Evolutionary conservation across 2,888 invertebrate species (phyloP).

Genomic region (Lottia scabra): DNA sequence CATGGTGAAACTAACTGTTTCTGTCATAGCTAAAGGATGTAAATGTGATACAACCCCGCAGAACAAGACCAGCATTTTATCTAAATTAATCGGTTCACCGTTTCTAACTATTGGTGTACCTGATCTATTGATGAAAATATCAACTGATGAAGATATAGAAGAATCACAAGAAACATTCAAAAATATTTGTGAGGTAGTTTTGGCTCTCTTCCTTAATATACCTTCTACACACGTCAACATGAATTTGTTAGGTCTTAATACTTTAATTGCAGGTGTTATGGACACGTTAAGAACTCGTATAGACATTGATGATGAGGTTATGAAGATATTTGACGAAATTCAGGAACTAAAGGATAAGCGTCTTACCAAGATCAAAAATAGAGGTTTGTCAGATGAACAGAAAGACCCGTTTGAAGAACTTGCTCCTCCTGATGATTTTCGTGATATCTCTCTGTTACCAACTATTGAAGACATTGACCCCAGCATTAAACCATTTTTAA

Average conservation of each 20-base stretch:
- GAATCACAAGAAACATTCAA: background rate
- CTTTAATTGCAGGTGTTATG: background rate
- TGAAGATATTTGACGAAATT: background rate
- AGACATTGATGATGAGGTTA: background rate
- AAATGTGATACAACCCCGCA: background rate
- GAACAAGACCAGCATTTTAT: background rate
- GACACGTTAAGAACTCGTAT: background rate
- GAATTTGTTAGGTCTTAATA: background rate
- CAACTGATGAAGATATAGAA: background rate
- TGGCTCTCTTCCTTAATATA: background rate
- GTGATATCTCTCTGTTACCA: constrained; percentile 26
- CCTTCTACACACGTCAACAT: background rate
- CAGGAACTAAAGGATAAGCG: background rate
- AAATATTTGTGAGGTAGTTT: background rate
- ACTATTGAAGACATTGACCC: constrained; percentile 57
- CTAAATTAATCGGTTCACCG: background rate
- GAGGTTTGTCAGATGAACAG: background rate
- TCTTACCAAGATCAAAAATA: background rate
- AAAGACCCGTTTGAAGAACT: background rate
- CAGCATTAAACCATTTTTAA: constrained; percentile 68
- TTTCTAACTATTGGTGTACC: background rate
- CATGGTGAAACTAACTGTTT: background rate
- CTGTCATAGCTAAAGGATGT: background rate
- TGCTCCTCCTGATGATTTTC: constrained; percentile 68
- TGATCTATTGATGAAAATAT: background rate